Evolutionary conservation across 2,888 invertebrate species (phyloP).

Genomic region (Ochropleura leucogaster): DNA sequence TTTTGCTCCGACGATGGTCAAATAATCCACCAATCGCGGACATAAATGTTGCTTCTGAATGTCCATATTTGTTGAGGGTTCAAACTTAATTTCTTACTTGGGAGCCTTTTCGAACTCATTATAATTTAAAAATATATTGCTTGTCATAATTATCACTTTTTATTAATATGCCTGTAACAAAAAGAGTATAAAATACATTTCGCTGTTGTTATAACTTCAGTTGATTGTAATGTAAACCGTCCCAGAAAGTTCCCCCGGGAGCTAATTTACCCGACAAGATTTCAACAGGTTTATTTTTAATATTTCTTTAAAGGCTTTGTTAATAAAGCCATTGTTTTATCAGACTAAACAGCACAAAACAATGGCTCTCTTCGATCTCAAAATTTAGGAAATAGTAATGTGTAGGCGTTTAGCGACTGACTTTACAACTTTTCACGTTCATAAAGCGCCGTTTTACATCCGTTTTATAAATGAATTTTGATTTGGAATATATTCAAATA

Average conservation of each 20-base stretch:
- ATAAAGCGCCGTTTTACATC: neutral
- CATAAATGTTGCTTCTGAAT: constrained; percentile 95
- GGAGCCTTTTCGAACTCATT: constrained; percentile 78
- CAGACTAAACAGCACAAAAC: neutral
- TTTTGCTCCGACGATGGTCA: constrained; percentile 98
- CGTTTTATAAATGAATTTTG: constrained; percentile 7
- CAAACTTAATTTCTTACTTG: constrained; percentile 68
- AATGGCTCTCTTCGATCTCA: neutral
- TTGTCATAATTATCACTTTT: constrained; percentile 88
- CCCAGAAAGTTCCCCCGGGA: constrained; percentile 15
- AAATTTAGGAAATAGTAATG: constrained; percentile 9
- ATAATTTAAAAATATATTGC: constrained; percentile 85
- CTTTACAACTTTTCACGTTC: constrained; percentile 14
- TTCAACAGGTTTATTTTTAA: constrained; percentile 18
- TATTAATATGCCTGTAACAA: constrained; percentile 72
- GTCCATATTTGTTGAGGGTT: constrained; percentile 84
- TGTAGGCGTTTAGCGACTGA: neutral
- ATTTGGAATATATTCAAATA: neutral
- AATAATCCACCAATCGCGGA: constrained; percentile 97
- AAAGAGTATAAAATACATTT: constrained; percentile 41
- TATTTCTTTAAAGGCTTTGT: neutral
- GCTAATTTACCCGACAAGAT: constrained; percentile 12
- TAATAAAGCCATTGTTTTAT: constrained; percentile 15
- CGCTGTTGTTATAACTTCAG: neutral
- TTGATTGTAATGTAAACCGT: constrained; percentile 12